Percentiles rank a stretch among this genome's conserved stretches.
phyloP scores from a whole-genome alignment of 2,113 vertebrate genomes.

The Rhombomys opimus region DNA sequence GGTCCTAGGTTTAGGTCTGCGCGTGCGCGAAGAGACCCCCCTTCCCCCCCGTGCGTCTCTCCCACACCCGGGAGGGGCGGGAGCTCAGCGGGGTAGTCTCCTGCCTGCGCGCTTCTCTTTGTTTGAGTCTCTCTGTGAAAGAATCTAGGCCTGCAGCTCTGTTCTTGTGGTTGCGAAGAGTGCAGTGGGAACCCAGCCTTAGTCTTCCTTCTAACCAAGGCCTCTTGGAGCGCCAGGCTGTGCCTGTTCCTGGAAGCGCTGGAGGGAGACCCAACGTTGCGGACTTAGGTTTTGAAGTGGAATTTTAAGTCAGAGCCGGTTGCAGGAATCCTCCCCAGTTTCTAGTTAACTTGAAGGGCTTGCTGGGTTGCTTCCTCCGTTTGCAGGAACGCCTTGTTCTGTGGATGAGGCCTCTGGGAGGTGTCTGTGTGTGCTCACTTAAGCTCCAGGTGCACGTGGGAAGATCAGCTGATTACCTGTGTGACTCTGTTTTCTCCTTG shows the following conservation, averaged over 20 bases:
- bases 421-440: background rate
- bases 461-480: background rate
- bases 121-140: background rate
- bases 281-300: background rate
- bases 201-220: background rate
- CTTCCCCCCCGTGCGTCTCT: fast-evolving
- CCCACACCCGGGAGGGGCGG: no score
- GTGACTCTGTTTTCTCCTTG: background rate
- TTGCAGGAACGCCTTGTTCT: background rate
- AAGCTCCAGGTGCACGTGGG: background rate
- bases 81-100: fast-evolving
- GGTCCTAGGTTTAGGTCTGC: background rate
- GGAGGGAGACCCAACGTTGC: background rate
- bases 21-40: constrained; percentile 23
- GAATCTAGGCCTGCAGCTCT: background rate
- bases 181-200: background rate
- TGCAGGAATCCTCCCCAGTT: background rate
- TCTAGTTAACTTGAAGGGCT: background rate
- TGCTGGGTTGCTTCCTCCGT: background rate
- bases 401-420: background rate
- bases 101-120: background rate
- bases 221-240: fast-evolving
- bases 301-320: background rate
- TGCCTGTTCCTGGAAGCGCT: background rate
- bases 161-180: background rate